Conservation (phyloP, 2,797 vertebrate species). For the Pachyuromys duprasi region DNA sequence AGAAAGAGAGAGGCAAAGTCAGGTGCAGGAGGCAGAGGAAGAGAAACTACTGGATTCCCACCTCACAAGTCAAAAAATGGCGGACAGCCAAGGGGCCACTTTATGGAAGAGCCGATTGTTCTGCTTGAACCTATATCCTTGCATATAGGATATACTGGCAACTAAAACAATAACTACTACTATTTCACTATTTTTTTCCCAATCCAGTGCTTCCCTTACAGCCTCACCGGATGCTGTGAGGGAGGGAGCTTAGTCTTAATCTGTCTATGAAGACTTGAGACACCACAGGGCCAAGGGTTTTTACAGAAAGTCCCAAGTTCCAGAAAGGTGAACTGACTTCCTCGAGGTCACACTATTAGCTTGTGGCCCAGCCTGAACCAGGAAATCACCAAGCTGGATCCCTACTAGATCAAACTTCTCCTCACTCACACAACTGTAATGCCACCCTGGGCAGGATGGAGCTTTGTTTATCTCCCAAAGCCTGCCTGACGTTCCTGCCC, state of each 20-base stretch:
- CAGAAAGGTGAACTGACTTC: neutral
- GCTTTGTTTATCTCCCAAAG: neutral
- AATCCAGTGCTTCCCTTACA: neutral
- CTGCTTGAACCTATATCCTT: neutral
- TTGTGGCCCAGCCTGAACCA: neutral
- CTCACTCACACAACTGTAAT: neutral
- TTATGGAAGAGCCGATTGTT: neutral
- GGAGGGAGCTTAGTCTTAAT: neutral
- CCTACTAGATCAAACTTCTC: neutral
- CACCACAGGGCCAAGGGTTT: neutral
- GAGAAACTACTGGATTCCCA: slow-evolving; percentile 53
- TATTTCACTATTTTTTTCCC: neutral
- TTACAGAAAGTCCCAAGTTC: neutral
- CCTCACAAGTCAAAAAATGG: slow-evolving; percentile 10
- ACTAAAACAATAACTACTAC: neutral
- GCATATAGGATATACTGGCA: neutral
- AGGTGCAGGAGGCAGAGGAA: slow-evolving; percentile 54
- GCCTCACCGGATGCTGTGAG: neutral
- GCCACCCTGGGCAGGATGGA: neutral
- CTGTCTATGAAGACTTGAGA: neutral
- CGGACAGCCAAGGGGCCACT: neutral
- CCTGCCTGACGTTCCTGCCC: neutral
- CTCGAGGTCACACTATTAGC: neutral
- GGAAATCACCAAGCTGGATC: neutral
- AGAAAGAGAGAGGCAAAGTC: neutral